Evolutionary conservation across 2,888 invertebrate genomes (phyloP).

Genomic region (Plagiodera versicolora): DNA sequence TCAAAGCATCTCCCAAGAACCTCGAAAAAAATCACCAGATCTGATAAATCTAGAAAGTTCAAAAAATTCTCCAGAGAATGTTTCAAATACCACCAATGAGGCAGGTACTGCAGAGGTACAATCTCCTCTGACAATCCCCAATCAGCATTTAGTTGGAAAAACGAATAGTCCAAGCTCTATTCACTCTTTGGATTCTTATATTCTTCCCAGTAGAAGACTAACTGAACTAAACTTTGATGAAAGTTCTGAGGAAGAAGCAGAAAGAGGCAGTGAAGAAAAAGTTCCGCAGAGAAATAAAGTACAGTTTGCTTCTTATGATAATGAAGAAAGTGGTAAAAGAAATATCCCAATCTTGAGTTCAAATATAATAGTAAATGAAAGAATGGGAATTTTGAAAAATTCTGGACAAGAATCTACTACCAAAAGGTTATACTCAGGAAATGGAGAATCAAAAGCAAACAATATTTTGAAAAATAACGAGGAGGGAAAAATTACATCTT

Average conservation of each 20-base stretch:
- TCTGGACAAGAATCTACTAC: neutral
- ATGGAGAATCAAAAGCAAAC: neutral
- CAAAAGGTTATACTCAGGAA: neutral
- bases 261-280: neutral
- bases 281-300: neutral
- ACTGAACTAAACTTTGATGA: slow-evolving; percentile 12
- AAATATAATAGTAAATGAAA: neutral
- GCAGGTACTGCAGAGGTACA: slow-evolving; percentile 13
- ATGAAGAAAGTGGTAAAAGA: neutral
- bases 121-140: slow-evolving; percentile 22
- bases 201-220: slow-evolving; percentile 10
- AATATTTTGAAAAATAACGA: neutral
- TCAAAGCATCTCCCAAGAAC: neutral
- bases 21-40: slow-evolving; percentile 32
- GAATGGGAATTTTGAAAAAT: neutral
- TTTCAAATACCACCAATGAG: neutral
- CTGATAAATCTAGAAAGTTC: slow-evolving; percentile 42
- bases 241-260: neutral
- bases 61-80: slow-evolving; percentile 34
- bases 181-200: slow-evolving; percentile 18
- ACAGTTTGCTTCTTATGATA: neutral
- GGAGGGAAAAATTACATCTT: neutral
- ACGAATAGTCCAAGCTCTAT: slow-evolving; percentile 15
- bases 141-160: slow-evolving; percentile 15
- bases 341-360: neutral